phyloP scores from a whole-genome alignment of 2,888 invertebrate species.

The Pinctada fucata region DNA sequence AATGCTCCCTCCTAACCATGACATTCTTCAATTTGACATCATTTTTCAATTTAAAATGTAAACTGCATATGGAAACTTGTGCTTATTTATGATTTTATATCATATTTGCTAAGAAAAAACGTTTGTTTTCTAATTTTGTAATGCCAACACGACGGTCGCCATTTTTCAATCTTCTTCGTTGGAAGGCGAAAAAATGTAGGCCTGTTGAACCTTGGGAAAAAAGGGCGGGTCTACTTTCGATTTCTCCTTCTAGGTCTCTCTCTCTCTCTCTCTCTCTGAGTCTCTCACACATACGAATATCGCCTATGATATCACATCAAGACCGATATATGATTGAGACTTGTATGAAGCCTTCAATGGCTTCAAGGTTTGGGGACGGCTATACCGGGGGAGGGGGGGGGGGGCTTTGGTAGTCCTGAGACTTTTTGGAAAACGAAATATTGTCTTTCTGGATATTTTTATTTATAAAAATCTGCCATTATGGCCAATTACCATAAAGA shows the following conservation, averaged over 20 bases:
- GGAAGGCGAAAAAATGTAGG: background rate
- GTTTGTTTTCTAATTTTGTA: background rate
- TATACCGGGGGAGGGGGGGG: no score
- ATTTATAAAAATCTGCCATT: no score
- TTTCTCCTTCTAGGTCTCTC: background rate
- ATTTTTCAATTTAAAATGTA: background rate
- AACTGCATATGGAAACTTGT: background rate
- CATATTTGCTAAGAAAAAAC: background rate
- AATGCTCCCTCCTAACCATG: slow-evolving; percentile 79
- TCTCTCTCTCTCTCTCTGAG: no score
- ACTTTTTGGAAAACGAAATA: no score
- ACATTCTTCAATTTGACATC: slow-evolving; percentile 65
- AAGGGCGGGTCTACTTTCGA: slow-evolving; percentile 18
- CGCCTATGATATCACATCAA: no score
- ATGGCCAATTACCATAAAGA: no score
- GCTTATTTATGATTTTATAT: background rate
- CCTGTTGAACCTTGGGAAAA: background rate
- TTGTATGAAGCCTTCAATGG: no score
- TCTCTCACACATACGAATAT: no score
- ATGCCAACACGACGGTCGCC: slow-evolving; percentile 65
- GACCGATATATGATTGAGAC: no score
- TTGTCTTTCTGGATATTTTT: no score
- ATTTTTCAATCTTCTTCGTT: slow-evolving; percentile 46
- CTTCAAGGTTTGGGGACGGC: no score
- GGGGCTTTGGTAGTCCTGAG: no score